phyloP scores from a whole-genome alignment of 2,797 vertebrate species.

The Rhinichthys osculus region DNA sequence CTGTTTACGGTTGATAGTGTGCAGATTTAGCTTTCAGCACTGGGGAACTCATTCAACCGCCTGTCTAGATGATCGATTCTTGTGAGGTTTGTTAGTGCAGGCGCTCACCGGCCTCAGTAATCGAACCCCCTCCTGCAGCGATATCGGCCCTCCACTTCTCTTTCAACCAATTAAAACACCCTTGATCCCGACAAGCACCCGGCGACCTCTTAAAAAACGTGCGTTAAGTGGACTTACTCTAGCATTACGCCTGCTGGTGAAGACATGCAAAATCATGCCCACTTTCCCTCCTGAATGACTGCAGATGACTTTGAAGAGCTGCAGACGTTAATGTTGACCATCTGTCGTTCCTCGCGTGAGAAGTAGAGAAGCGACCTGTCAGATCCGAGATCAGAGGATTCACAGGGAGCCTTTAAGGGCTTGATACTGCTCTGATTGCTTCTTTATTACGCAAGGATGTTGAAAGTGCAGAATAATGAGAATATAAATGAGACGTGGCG shows the following conservation, averaged over 20 bases:
- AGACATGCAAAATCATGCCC: constrained; percentile 1
- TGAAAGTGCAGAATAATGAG: constrained; percentile 15
- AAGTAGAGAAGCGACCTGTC: constrained; percentile 7
- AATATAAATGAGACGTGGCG: not conserved
- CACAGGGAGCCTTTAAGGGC: not conserved
- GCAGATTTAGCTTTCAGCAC: not conserved
- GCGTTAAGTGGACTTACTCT: constrained; percentile 12
- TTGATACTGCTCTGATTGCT: constrained; percentile 3
- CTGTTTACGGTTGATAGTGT: not conserved
- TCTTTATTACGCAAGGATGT: constrained; percentile 1
- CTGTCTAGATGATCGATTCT: constrained; percentile 5
- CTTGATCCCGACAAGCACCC: constrained; percentile 20
- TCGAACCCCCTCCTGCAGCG: not conserved
- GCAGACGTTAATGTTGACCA: constrained; percentile 30
- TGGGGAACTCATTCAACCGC: not conserved
- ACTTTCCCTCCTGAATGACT: constrained; percentile 46
- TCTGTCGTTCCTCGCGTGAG: constrained; percentile 34
- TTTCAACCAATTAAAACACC: constrained; percentile 42
- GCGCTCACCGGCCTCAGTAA: constrained; percentile 7
- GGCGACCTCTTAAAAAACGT: constrained; percentile 5
- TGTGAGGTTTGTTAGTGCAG: constrained; percentile 19
- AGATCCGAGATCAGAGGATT: not conserved
- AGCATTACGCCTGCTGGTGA: constrained; percentile 22
- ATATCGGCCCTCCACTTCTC: not conserved
- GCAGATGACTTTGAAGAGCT: constrained; percentile 16